These are phyloP conservation scores for Tachyglossus aculeatus DNA, from an alignment of 2,797 vertebrate species.

Conservation along the genomic window DNA sequence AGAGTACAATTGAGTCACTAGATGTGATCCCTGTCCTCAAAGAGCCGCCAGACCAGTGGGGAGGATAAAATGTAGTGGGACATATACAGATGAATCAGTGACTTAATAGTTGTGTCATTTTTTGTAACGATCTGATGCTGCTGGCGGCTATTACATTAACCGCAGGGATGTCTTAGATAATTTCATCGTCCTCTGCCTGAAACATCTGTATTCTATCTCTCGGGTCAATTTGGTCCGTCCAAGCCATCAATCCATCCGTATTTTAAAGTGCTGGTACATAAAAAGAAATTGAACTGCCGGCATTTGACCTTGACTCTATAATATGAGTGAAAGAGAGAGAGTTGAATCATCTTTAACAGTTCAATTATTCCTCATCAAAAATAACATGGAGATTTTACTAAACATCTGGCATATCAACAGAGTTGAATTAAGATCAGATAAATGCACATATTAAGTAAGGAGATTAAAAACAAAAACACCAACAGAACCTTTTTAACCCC, in stretches of 20 bases:
- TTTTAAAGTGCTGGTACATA: too few relatives aligned
- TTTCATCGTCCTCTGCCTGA: background rate
- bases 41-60: too few relatives aligned
- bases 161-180: background rate
- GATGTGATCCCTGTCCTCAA: too few relatives aligned
- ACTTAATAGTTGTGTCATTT: slow-evolving; percentile 5
- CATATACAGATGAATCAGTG: too few relatives aligned
- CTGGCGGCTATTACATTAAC: background rate
- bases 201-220: background rate
- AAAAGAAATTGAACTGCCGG: too few relatives aligned
- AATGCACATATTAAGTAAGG: slow-evolving; percentile 16
- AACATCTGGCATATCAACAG: background rate
- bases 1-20: too few relatives aligned
- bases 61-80: too few relatives aligned
- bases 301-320: background rate
- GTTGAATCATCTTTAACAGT: too few relatives aligned
- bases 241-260: too few relatives aligned
- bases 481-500: too few relatives aligned
- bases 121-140: background rate
- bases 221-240: background rate
- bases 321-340: background rate
- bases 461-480: too few relatives aligned
- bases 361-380: slow-evolving; percentile 1
- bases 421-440: slow-evolving; percentile 12
- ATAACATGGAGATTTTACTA: slow-evolving; percentile 19